Evolutionary conservation across 2,113 vertebrate genomes (phyloP), one percentile per base, ranked within the genome.

Genomic region (Tetraodon nigroviridis): DNA sequence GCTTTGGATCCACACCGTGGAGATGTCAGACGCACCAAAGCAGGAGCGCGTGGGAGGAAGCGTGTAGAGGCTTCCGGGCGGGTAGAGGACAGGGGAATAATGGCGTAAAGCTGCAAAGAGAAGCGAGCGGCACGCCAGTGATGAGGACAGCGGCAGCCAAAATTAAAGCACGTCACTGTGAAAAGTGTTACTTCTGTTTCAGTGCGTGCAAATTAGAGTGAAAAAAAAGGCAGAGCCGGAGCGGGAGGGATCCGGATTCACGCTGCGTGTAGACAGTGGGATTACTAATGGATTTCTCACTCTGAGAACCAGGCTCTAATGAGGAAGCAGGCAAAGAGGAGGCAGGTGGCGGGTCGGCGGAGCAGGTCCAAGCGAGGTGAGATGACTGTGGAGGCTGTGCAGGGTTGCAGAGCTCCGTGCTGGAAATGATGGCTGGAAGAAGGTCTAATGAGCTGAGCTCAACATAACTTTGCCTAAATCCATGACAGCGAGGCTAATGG

Each of bases 311-410:
- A 58, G 62, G 51, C 42, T 7, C 86, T 90, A 90, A 90, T 89
- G 87, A 87, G 85, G 76, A 76, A 57, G 69, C 58, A 67, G 71
- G 66, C 51, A 64, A 54, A 75, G 62, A 68, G 68, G 76, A 84
- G 81, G 75, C 73, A 83, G 76, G 69, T 52, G 61, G 64, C 1
- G 24, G 82, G 80, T 78, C 79, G 49, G 42, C 5, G 2, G 52
- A 58, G 53, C 24, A 50, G 80, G 82, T 83, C 76, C 76, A 41
- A 51, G 53, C 56, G 62, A 74, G 70, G 57, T 48, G 37, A 60
- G 73, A 83, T 89, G 86, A 73, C 78, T 83, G 84, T 88, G 85
- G 85, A 71, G 79, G 72, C 57, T 75, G 81, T 75, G 56, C 55
- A 82, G 64, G 69, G 64, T 72, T 45, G 42, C 68, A 24, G 81